Evolutionary conservation across 2,797 vertebrate species (phyloP).

Genomic region (Phataginus tricuspis): DNA sequence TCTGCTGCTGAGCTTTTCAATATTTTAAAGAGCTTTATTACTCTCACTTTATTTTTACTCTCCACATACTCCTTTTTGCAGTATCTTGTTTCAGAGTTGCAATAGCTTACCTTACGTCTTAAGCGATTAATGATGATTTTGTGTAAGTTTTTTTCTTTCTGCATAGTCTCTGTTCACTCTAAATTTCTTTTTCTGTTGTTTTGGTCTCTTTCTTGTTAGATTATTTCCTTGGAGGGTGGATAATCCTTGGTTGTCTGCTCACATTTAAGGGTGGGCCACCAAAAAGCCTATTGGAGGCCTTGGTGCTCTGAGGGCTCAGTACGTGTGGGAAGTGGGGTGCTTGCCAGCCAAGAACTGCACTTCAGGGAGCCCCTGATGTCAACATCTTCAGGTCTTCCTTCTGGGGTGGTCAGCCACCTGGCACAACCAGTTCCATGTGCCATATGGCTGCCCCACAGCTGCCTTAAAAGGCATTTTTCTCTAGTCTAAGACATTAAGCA

Average conservation of each 20-base stretch:
- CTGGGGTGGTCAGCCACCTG: not conserved
- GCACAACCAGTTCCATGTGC: not conserved
- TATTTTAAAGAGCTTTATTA: not conserved
- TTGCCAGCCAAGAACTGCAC: not conserved
- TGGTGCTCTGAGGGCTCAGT: not conserved
- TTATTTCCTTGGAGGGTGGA: conserved; percentile 16
- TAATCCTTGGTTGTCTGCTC: not conserved
- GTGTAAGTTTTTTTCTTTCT: conserved; percentile 52
- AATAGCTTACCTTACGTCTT: not conserved
- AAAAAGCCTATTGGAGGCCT: not conserved
- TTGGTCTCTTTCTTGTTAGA: conserved; percentile 35
- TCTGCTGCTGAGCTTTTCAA: not conserved
- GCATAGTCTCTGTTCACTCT: conserved; percentile 1
- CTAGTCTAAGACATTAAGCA: not conserved
- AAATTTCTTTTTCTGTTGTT: conserved; percentile 20
- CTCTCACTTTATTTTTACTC: conserved; percentile 15
- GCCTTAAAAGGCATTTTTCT: not conserved
- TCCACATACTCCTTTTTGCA: not conserved
- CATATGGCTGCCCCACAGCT: not conserved
- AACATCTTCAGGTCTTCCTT: not conserved
- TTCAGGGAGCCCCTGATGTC: not conserved
- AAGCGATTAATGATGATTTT: not conserved
- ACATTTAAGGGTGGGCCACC: not conserved
- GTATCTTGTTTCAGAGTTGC: not conserved
- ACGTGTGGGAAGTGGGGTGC: too few relatives aligned